A percentile compares a stretch with the other conserved stretches of the same genome.
These are phyloP conservation scores for Sander lucioperca DNA, from an alignment of 2,113 vertebrate genomes.

Conservation along the genomic window DNA sequence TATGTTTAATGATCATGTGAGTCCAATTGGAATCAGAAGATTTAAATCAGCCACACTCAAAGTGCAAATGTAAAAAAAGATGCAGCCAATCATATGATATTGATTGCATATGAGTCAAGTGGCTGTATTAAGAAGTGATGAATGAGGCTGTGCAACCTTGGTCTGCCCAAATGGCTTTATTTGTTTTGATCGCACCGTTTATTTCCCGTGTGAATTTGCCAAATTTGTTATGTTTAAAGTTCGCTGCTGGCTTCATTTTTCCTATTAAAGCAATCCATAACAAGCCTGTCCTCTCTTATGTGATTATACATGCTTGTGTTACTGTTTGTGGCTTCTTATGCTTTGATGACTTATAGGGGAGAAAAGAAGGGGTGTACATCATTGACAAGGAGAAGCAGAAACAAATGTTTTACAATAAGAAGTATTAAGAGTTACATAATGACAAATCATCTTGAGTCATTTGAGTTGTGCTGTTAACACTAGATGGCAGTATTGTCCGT, in stretches of 20 bases:
- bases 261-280: not conserved
- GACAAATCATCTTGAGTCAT: not conserved
- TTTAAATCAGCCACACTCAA: not conserved
- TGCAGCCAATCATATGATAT: not conserved
- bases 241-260: not conserved
- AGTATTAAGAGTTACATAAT: not conserved
- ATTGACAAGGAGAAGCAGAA: not conserved
- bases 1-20: not conserved
- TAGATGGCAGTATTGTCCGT: constrained; percentile 70
- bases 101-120: not conserved
- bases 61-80: not conserved
- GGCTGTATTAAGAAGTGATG: not conserved
- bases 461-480: constrained; percentile 38
- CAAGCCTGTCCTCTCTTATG: not conserved
- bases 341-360: constrained; percentile 1
- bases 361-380: not conserved
- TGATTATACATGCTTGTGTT: not conserved
- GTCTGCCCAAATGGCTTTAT: not conserved
- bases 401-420: constrained; percentile 8
- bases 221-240: constrained; percentile 13
- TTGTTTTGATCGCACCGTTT: not conserved
- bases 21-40: not conserved
- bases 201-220: not conserved
- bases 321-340: not conserved
- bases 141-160: not conserved